phyloP scores from a whole-genome alignment of 2,113 vertebrate species.

The Onychorhynchus coronatus region DNA sequence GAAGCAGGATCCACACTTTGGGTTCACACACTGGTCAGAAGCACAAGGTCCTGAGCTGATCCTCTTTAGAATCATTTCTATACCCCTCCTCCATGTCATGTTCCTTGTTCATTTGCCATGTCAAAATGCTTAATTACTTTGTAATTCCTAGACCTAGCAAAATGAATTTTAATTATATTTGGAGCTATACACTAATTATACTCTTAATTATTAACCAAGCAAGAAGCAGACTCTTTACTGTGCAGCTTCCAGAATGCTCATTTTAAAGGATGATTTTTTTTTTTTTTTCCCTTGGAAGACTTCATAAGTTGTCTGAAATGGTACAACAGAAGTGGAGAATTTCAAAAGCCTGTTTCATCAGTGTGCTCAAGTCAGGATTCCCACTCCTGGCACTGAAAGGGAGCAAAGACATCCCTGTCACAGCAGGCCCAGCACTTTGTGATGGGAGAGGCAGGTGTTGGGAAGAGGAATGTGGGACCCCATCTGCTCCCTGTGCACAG shows the following conservation, averaged over 20 bases:
- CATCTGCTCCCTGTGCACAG: neutral
- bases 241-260: neutral
- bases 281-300: neutral
- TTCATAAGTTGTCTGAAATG: neutral
- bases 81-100: neutral
- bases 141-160: constrained; percentile 46
- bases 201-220: constrained; percentile 60
- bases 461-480: neutral
- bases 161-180: constrained; percentile 69
- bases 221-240: neutral
- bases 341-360: neutral
- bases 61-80: neutral
- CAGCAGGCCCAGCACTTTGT: neutral
- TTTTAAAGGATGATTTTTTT: neutral
- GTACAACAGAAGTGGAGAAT: neutral
- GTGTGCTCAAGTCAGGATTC: neutral
- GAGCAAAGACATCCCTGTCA: neutral
- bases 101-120: neutral
- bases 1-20: neutral
- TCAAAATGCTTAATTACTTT: constrained; percentile 58
- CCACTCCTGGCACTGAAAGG: neutral
- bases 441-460: neutral
- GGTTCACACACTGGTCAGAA: neutral
- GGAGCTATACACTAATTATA: constrained; percentile 56
- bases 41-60: neutral